Evolutionary conservation across 2,113 vertebrate genomes (phyloP).

Genomic region (Oxyruncus cristatus): DNA sequence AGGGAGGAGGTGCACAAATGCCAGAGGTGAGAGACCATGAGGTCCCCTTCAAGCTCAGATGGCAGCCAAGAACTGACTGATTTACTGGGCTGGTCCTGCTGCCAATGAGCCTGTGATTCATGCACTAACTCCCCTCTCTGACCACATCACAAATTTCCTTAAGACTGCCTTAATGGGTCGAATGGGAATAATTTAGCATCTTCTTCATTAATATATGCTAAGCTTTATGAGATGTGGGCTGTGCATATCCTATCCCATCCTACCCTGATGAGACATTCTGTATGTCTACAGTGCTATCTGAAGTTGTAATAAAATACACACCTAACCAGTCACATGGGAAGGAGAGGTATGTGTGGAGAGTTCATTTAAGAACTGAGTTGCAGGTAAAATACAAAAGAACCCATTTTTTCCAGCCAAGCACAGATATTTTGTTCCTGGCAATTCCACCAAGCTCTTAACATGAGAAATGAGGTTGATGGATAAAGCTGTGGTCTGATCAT

Average conservation of each 20-base stretch:
- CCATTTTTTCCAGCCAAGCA: constrained; percentile 2
- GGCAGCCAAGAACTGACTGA: constrained; percentile 24
- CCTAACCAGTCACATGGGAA: not conserved
- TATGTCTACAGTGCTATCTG: not conserved
- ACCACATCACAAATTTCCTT: constrained; percentile 21
- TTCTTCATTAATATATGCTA: constrained; percentile 36
- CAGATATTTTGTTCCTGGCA: constrained; percentile 7
- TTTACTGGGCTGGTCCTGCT: constrained; percentile 30
- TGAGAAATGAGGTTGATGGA: constrained; percentile 46
- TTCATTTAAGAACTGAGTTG: not conserved
- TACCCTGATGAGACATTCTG: not conserved
- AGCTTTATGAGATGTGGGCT: not conserved
- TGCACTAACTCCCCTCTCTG: constrained; percentile 2
- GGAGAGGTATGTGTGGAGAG: not conserved
- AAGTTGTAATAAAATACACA: not conserved
- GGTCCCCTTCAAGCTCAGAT: not conserved
- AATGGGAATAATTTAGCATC: constrained; percentile 49
- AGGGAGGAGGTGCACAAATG: not conserved
- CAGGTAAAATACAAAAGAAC: constrained; percentile 33
- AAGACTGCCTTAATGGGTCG: not conserved
- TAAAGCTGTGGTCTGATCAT: constrained; percentile 49
- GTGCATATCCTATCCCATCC: not conserved
- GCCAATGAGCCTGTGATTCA: constrained; percentile 28
- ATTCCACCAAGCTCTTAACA: constrained; percentile 24
- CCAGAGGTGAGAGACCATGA: not conserved